These are phyloP conservation scores for Ovibos moschatus DNA, from an alignment of 2,113 vertebrate genomes.

Conservation along the genomic window DNA sequence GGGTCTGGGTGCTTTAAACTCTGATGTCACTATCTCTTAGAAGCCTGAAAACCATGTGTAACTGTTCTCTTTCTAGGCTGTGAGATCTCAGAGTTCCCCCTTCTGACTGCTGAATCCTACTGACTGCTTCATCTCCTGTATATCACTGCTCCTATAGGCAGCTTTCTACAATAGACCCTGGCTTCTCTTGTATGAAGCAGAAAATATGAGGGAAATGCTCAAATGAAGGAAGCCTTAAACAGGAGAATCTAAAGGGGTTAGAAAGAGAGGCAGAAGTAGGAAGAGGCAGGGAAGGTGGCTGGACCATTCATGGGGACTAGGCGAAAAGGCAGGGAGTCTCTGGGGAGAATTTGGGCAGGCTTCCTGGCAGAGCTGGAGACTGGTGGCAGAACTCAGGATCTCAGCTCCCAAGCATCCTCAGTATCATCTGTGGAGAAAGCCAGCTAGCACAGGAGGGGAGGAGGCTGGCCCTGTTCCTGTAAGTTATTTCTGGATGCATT, in stretches of 20 bases:
- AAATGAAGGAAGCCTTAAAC: background rate
- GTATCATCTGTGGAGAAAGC: background rate
- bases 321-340: background rate
- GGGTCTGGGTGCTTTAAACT: background rate
- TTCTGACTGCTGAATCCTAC: background rate
- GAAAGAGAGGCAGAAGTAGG: background rate
- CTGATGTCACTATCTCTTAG: background rate
- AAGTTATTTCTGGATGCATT: conserved; percentile 74
- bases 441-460: background rate
- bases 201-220: background rate
- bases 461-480: conserved; percentile 52
- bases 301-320: accelerated
- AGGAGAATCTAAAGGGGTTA: background rate
- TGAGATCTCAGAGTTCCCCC: background rate
- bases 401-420: background rate
- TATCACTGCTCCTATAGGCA: background rate
- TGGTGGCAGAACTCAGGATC: background rate
- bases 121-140: background rate
- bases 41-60: background rate
- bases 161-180: background rate
- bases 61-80: background rate
- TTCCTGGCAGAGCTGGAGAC: background rate
- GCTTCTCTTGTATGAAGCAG: background rate
- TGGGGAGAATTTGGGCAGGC: background rate
- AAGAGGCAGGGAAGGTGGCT: background rate